phyloP scores from a whole-genome alignment of 2,797 vertebrate genomes.

The Sorex maritimensis region DNA sequence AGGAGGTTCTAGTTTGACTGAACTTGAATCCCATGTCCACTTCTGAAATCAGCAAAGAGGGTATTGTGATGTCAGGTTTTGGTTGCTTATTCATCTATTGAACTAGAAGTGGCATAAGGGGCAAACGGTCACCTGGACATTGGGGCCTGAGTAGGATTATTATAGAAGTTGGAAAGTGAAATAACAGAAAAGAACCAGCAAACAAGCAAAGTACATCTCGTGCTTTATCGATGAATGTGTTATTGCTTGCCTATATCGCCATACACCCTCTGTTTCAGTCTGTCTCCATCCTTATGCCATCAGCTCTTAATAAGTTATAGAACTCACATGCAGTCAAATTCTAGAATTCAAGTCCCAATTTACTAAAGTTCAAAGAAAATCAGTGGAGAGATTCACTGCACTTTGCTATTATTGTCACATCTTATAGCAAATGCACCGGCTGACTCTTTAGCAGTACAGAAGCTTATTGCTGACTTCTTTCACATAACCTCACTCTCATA shows the following conservation, averaged over 20 bases:
- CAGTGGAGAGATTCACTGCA: not conserved
- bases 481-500: conserved; percentile 47
- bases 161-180: not conserved
- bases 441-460: conserved; percentile 9
- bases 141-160: not conserved
- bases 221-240: too few relatives aligned
- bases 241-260: too few relatives aligned
- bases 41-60: not conserved
- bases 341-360: not conserved
- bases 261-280: not conserved
- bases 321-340: conserved; percentile 7
- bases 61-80: not conserved
- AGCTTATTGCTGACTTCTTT: conserved; percentile 34
- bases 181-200: not conserved
- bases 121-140: not conserved
- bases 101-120: not conserved
- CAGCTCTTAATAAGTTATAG: conserved; percentile 8
- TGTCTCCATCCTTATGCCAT: not conserved
- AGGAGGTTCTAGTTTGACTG: not conserved
- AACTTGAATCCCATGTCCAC: not conserved
- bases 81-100: not conserved
- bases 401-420: not conserved
- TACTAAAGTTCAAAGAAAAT: conserved; percentile 66
- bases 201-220: not conserved
- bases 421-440: conserved; percentile 20